phyloP scores from a whole-genome alignment of 2,797 vertebrate species.

The Pipistrellus kuhlii region DNA sequence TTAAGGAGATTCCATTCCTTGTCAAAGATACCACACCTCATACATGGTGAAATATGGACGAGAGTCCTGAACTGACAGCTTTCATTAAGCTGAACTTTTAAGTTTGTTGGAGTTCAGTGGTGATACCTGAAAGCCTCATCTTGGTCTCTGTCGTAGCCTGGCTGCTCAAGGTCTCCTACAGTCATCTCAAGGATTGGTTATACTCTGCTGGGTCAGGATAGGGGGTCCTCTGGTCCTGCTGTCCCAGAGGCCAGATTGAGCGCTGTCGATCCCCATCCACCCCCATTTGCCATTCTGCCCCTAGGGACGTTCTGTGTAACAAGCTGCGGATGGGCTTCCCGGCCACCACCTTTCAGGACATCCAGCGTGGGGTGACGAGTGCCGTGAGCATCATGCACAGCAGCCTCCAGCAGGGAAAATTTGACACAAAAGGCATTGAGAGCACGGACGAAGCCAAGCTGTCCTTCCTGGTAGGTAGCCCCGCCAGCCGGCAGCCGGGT shows the following conservation, averaged over 20 bases:
- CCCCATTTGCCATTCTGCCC: slow-evolving; percentile 32
- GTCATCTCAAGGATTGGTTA: neutral
- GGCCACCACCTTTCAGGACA: slow-evolving; percentile 96
- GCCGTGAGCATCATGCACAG: slow-evolving; percentile 98
- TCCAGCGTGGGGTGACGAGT: slow-evolving; percentile 98
- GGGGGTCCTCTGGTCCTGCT: neutral
- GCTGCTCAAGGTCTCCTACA: neutral
- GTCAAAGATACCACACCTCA: neutral
- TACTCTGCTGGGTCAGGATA: neutral
- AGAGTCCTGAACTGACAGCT: neutral
- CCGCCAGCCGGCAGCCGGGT: neutral
- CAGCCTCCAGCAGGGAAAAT: slow-evolving; percentile 99
- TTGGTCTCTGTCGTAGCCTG: neutral
- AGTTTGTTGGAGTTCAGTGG: neutral
- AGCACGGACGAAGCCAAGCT: slow-evolving; percentile 96
- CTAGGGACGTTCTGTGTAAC: slow-evolving; percentile 95
- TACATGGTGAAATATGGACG: neutral
- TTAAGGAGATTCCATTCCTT: neutral
- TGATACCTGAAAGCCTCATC: neutral
- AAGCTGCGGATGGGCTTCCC: slow-evolving; percentile 97
- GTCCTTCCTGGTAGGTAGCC: slow-evolving; percentile 94
- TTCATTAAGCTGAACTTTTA: neutral
- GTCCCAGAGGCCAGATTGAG: neutral
- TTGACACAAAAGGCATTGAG: slow-evolving; percentile 97
- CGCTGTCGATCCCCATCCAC: neutral